A percentile compares a stretch with the other conserved stretches of the same genome.
Evolutionary conservation across 1,140 invertebrate genomes (phyloP).

Genomic region (Brachionus rubens): DNA sequence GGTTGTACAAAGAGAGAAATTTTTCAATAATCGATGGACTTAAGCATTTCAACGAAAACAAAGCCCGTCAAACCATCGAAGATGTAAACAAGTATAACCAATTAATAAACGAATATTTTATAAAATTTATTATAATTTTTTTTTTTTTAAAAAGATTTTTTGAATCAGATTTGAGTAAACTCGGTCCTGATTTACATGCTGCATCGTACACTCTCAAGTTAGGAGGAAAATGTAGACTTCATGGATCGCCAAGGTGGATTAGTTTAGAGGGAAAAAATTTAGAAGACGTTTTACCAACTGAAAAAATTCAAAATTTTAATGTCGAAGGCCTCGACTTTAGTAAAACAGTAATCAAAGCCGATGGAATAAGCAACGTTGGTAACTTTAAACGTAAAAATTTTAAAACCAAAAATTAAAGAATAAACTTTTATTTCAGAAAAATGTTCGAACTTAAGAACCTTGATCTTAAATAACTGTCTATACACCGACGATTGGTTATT

Average conservation of each 20-base stretch:
- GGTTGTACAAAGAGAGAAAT: conserved; percentile 32
- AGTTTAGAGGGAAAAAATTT: conserved; percentile 4
- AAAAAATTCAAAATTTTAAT: conserved; percentile 5
- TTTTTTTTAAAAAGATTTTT: neutral
- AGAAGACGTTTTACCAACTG: neutral
- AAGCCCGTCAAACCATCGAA: neutral
- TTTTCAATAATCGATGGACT: neutral
- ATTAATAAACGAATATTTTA: neutral
- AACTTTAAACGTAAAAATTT: neutral
- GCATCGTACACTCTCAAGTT: conserved; percentile 32
- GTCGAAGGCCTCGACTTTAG: conserved; percentile 33
- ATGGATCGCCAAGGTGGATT: conserved; percentile 17
- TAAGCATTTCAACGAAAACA: neutral
- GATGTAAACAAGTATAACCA: conserved; percentile 5
- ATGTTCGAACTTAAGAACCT: neutral
- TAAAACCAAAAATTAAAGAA: neutral
- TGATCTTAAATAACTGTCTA: neutral
- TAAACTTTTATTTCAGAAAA: neutral
- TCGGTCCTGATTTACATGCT: conserved; percentile 27
- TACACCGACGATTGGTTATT: conserved; percentile 14
- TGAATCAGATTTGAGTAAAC: conserved; percentile 17
- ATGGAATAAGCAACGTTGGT: conserved; percentile 37
- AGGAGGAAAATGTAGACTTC: conserved; percentile 21
- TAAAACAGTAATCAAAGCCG: conserved; percentile 6
- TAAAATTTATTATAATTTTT: neutral